These are phyloP conservation scores for Urocitellus parryii DNA, from an alignment of 2,113 vertebrate species.

Conservation along the genomic window DNA sequence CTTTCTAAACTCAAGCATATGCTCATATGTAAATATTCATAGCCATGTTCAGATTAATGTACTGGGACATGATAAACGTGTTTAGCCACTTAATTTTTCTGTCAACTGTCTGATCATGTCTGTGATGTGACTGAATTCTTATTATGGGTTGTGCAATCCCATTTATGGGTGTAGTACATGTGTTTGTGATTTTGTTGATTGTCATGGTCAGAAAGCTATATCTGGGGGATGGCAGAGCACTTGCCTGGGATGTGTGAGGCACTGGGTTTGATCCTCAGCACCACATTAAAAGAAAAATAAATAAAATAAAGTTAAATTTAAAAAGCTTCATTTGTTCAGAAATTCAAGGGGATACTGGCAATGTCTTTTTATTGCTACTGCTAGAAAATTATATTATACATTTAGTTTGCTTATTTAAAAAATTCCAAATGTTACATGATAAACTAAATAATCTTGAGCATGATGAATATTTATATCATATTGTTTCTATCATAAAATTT, in stretches of 20 bases:
- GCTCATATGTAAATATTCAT: neutral
- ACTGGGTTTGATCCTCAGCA: no score
- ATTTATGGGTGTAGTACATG: neutral
- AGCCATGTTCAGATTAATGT: neutral
- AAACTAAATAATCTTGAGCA: neutral
- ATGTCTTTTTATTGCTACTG: neutral
- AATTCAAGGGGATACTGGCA: neutral
- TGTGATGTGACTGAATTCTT: neutral
- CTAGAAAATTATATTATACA: conserved; percentile 8
- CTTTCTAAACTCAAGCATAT: neutral
- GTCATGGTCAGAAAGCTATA: neutral
- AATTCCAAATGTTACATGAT: neutral
- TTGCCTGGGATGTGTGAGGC: no score
- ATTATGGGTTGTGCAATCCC: neutral
- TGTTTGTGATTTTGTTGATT: neutral
- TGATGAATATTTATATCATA: neutral
- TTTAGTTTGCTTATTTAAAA: neutral
- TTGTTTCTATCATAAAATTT: conserved; percentile 8
- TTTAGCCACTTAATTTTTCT: neutral
- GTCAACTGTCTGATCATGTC: neutral
- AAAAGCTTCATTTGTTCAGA: neutral
- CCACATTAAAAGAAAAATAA: no score
- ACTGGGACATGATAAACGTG: neutral
- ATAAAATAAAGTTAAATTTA: no score
- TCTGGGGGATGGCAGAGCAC: no score